A percentile compares a stretch with the other conserved stretches of the same genome.
Evolutionary conservation across 1,140 invertebrate genomes (phyloP).

Genomic region (Arctopsyche grandis): DNA sequence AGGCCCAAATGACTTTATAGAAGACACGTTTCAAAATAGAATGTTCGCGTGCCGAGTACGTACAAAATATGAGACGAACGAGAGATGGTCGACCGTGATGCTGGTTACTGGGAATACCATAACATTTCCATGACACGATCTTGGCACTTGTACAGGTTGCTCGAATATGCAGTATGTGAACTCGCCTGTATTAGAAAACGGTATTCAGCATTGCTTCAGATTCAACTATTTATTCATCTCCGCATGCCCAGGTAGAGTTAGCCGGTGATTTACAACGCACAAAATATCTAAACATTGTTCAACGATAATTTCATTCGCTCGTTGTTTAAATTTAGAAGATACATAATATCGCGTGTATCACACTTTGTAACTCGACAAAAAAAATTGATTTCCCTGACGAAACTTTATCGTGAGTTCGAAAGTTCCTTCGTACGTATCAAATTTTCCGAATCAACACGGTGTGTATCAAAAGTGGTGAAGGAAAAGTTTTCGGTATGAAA

Average conservation of each 20-base stretch:
- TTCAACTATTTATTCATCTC: background rate
- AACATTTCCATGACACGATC: slow-evolving; percentile 24
- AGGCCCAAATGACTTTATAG: background rate
- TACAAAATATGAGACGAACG: slow-evolving; percentile 8
- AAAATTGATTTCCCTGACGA: background rate
- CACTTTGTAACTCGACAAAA: background rate
- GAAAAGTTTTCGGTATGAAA: background rate
- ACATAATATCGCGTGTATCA: background rate
- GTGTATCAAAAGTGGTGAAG: slow-evolving; percentile 11
- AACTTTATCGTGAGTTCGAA: background rate
- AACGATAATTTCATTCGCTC: background rate
- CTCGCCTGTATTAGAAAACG: background rate
- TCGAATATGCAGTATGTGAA: background rate
- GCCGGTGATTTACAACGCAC: background rate
- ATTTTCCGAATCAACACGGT: background rate
- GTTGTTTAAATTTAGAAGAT: background rate
- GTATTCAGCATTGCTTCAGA: background rate
- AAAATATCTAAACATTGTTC: background rate
- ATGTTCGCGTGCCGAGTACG: background rate
- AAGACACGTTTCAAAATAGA: background rate
- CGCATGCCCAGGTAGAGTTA: background rate
- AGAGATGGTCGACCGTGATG: background rate
- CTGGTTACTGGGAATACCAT: slow-evolving; percentile 7
- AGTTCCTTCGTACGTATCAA: slow-evolving; percentile 9
- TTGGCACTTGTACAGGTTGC: slow-evolving; percentile 19